phyloP scores from a whole-genome alignment of 2,888 invertebrate species.

The Drosophila atripex region DNA sequence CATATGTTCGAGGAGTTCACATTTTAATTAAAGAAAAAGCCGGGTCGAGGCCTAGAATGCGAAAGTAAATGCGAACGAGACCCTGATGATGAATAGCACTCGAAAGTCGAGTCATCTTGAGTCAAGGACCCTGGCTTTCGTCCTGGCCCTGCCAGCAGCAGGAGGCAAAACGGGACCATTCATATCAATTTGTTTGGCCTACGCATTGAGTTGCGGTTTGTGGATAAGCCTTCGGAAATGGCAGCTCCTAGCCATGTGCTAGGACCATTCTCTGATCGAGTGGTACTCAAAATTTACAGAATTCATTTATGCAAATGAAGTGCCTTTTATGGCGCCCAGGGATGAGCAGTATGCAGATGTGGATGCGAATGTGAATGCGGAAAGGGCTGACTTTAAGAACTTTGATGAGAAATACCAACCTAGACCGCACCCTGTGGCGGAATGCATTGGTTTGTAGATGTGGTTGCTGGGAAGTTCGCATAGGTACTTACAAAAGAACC shows the following conservation, averaged over 20 bases:
- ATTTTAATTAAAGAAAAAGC: constrained; percentile 78
- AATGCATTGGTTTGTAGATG: constrained; percentile 16
- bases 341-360: constrained; percentile 25
- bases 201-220: constrained; percentile 73
- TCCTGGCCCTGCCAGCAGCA: constrained; percentile 6
- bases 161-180: constrained; percentile 42
- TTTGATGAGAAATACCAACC: constrained; percentile 21
- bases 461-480: constrained; percentile 4
- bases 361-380: constrained; percentile 5
- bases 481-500: constrained; percentile 11
- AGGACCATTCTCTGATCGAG: constrained; percentile 45
- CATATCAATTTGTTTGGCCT: constrained; percentile 71
- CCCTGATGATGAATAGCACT: constrained; percentile 53
- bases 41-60: constrained; percentile 11
- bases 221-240: constrained; percentile 50
- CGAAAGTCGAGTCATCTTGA: constrained; percentile 51
- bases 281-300: constrained; percentile 75
- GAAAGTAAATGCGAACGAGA: background rate
- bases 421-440: constrained; percentile 22
- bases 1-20: constrained; percentile 53
- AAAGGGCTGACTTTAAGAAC: background rate
- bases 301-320: constrained; percentile 79
- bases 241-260: constrained; percentile 45
- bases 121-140: constrained; percentile 35
- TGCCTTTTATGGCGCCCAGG: constrained; percentile 66